Percentiles rank a stretch among this genome's conserved stretches.
Evolutionary conservation across 2,113 vertebrate genomes (phyloP).

Genomic region (Leptocoma aspasia): DNA sequence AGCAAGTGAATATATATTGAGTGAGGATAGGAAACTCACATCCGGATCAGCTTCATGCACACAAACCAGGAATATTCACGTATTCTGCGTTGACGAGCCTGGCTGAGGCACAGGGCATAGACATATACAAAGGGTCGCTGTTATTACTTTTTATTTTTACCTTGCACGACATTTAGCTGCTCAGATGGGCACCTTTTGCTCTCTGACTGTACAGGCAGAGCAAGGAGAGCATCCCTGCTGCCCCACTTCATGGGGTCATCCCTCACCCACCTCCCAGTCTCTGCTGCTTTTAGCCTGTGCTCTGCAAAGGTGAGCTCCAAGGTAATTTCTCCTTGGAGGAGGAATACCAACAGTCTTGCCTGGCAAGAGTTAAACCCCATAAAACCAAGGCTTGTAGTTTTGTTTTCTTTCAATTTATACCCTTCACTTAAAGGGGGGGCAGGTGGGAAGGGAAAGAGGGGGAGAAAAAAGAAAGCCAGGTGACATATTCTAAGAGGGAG

Average conservation of each 20-base stretch:
- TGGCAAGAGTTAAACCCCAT: slow-evolving; percentile 63
- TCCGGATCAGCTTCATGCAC: not conserved
- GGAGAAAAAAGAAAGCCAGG: slow-evolving; percentile 45
- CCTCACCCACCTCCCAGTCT: fast-evolving
- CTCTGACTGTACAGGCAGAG: not conserved
- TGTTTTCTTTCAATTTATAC: slow-evolving; percentile 76
- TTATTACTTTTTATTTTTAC: not conserved
- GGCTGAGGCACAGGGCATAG: not conserved
- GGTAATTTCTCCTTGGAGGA: not conserved
- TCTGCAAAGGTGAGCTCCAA: not conserved
- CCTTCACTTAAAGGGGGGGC: slow-evolving; percentile 52
- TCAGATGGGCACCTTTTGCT: not conserved
- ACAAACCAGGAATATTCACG: not conserved
- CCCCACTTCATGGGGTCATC: fast-evolving
- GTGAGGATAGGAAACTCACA: not conserved
- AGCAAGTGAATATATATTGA: not conserved
- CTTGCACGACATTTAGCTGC: not conserved
- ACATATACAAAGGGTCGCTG: fast-evolving
- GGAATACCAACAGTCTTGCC: not conserved
- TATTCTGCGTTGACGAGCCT: fast-evolving
- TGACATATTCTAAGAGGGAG: slow-evolving; percentile 65
- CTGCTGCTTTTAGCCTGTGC: not conserved
- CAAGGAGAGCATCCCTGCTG: not conserved
- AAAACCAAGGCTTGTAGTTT: slow-evolving; percentile 59
- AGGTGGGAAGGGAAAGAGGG: not conserved